Conservation (phyloP, 2,113 vertebrate species). For the Lonchura striata region DNA sequence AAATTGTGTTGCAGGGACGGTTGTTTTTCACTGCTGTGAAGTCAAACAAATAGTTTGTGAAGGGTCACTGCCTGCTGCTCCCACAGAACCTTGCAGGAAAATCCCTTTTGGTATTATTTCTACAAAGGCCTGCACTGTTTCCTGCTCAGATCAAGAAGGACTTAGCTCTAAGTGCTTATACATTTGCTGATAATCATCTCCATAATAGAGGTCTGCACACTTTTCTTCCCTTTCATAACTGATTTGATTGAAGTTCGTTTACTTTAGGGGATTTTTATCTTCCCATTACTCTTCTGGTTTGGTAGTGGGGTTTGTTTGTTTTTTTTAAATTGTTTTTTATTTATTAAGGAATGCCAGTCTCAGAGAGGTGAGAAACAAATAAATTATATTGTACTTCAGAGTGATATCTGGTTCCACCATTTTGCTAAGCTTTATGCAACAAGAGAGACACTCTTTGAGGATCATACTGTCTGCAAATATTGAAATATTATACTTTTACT, state of each 20-base stretch:
- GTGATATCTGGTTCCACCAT: rapidly evolving
- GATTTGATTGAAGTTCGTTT: background rate
- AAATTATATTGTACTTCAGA: background rate
- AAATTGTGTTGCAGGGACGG: background rate
- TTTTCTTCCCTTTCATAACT: background rate
- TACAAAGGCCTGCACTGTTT: background rate
- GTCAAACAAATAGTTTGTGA: background rate
- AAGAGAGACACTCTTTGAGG: background rate
- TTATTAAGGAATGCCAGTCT: background rate
- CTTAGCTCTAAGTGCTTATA: background rate
- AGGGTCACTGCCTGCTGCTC: background rate
- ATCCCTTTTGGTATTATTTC: background rate
- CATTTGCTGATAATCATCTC: background rate
- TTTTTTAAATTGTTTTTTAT: background rate
- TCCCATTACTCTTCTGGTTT: background rate
- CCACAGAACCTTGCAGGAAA: background rate
- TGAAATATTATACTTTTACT: background rate
- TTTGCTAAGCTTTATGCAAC: background rate
- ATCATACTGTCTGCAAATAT: background rate
- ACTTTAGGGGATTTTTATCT: background rate
- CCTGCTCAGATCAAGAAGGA: background rate
- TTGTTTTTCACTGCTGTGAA: background rate
- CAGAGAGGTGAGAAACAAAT: background rate
- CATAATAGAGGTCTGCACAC: background rate
- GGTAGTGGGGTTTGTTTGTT: background rate